These are phyloP conservation scores for Pyrgus malvae DNA, from an alignment of 2,888 invertebrate genomes.

Conservation along the genomic window DNA sequence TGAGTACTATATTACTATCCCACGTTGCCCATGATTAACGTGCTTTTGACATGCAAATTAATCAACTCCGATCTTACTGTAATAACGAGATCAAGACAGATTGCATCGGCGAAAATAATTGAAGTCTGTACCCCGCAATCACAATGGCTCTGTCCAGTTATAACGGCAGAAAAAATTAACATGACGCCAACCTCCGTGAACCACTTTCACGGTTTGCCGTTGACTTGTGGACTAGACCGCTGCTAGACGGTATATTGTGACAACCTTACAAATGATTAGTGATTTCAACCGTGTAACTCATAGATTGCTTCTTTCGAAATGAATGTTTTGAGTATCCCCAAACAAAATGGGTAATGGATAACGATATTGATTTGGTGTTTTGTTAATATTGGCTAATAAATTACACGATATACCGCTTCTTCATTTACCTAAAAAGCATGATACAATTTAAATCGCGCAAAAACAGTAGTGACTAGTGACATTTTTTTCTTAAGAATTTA, in stretches of 20 bases:
- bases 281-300: background rate
- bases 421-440: no score
- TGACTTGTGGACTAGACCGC: slow-evolving; percentile 67
- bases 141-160: slow-evolving; percentile 63
- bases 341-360: background rate
- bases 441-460: no score
- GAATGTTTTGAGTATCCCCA: background rate
- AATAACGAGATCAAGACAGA: slow-evolving; percentile 47
- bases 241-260: slow-evolving; percentile 53
- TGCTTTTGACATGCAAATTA: slow-evolving; percentile 17
- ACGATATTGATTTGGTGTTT: background rate
- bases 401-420: background rate
- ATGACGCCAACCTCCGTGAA: slow-evolving; percentile 45
- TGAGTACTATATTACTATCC: no score
- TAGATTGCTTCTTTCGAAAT: background rate
- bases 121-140: slow-evolving; percentile 54
- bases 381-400: no score
- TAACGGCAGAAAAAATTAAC: slow-evolving; percentile 60
- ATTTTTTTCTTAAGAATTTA: no score
- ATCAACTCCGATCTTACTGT: slow-evolving; percentile 13
- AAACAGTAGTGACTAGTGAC: no score
- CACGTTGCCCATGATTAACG: slow-evolving; percentile 3
- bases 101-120: slow-evolving; percentile 57
- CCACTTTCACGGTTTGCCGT: slow-evolving; percentile 70
- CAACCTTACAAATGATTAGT: background rate